A percentile compares a stretch with the other conserved stretches of the same genome.
Conservation (phyloP, 2,113 vertebrate species). For the Cyprinus carpio region DNA sequence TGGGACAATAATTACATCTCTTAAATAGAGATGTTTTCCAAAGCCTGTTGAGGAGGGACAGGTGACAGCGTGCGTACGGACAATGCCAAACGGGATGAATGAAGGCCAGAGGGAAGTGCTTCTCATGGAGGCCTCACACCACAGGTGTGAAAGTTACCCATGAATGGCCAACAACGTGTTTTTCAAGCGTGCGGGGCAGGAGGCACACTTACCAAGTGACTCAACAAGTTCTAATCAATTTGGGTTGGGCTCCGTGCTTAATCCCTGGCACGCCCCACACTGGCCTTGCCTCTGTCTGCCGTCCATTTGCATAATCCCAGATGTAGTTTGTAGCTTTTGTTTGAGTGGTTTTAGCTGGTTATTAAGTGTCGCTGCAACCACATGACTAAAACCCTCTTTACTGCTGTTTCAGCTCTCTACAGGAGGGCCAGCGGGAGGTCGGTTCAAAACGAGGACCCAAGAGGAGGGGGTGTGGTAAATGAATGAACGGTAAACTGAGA, state of each 20-base stretch:
- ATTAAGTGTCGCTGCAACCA: conserved; percentile 70
- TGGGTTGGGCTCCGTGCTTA: conserved; percentile 61
- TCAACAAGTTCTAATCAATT: conserved; percentile 63
- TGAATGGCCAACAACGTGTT: not conserved
- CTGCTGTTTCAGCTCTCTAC: conserved; percentile 67
- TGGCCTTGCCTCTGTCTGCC: not conserved
- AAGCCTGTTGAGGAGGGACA: conserved; percentile 38
- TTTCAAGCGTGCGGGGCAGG: conserved; percentile 14
- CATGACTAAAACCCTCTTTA: conserved; percentile 62
- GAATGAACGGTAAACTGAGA: not conserved
- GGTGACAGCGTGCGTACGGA: conserved; percentile 31
- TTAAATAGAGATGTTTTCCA: conserved; percentile 35
- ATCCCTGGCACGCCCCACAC: conserved; percentile 67
- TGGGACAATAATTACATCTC: conserved; percentile 34
- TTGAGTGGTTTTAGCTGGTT: conserved; percentile 64
- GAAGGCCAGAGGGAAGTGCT: conserved; percentile 44
- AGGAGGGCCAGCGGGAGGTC: conserved; percentile 57
- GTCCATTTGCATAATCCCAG: conserved; percentile 75
- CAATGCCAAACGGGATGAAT: conserved; percentile 29
- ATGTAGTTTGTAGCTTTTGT: conserved; percentile 67
- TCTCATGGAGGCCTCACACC: conserved; percentile 23
- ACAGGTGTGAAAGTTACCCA: conserved; percentile 46
- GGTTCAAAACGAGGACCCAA: not conserved
- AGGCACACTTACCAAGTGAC: conserved; percentile 53
- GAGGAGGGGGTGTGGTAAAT: not conserved